Evolutionary conservation across 2,888 invertebrate genomes (phyloP).

Genomic region (Xanthorhoe spadicearia): DNA sequence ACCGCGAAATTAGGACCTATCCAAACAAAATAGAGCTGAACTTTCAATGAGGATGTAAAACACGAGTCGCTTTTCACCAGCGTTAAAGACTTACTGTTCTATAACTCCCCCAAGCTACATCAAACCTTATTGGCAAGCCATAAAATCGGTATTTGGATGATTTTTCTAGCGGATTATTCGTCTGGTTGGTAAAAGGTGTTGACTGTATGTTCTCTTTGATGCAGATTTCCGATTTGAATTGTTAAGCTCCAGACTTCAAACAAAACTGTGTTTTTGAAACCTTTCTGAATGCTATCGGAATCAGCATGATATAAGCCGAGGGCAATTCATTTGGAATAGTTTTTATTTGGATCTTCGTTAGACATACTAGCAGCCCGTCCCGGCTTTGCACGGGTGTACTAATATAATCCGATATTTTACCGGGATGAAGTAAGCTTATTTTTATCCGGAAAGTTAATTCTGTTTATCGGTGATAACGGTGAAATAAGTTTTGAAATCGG

Average conservation of each 20-base stretch:
- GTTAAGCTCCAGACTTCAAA: constrained; percentile 17
- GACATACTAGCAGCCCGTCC: too few species aligned
- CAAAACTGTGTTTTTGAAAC: constrained; percentile 9
- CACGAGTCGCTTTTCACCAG: constrained; percentile 16
- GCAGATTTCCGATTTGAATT: constrained; percentile 34
- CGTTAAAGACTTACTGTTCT: constrained; percentile 11
- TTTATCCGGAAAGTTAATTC: too few species aligned
- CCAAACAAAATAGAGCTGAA: constrained; percentile 17
- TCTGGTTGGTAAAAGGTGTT: constrained; percentile 35
- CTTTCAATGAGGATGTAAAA: constrained; percentile 12
- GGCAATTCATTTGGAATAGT: neutral
- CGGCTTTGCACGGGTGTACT: too few species aligned
- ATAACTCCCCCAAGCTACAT: constrained; percentile 7
- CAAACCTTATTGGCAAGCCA: constrained; percentile 10
- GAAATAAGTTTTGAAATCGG: too few species aligned
- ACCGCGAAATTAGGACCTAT: constrained; percentile 13
- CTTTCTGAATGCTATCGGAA: neutral
- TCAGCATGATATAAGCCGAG: neutral
- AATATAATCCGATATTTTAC: too few species aligned
- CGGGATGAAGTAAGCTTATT: too few species aligned
- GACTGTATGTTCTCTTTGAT: constrained; percentile 35
- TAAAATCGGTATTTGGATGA: constrained; percentile 15
- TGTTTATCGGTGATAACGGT: too few species aligned
- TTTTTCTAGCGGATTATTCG: constrained; percentile 17
- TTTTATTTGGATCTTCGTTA: neutral